Evolutionary conservation across 2,888 invertebrate species (phyloP).

Genomic region (Drosophila pegasa): DNA sequence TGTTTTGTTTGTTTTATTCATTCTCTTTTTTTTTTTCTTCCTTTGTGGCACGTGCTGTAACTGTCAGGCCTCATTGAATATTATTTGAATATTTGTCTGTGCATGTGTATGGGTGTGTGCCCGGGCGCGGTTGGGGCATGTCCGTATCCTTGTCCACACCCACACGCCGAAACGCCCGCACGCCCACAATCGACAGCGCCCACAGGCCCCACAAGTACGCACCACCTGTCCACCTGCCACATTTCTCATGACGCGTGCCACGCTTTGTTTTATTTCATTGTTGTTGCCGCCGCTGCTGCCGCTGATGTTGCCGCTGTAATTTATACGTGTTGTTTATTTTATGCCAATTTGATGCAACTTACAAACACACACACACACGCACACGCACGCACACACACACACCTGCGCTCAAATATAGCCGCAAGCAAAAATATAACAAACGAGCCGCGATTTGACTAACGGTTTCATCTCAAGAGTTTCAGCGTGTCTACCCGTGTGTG

Average conservation of each 20-base stretch:
- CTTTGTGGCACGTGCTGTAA: conserved; percentile 36
- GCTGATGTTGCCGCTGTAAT: conserved; percentile 55
- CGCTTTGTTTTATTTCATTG: conserved; percentile 43
- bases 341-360: conserved; percentile 78
- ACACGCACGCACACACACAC: conserved; percentile 5
- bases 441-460: conserved; percentile 53
- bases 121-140: neutral
- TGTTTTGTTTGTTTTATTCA: conserved; percentile 29
- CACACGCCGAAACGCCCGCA: conserved; percentile 14
- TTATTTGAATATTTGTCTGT: conserved; percentile 43
- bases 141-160: conserved; percentile 12
- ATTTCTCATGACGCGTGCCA: conserved; percentile 59
- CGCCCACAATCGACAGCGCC: conserved; percentile 1
- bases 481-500: neutral
- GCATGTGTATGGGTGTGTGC: neutral
- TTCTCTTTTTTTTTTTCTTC: conserved; percentile 21
- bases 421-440: conserved; percentile 44
- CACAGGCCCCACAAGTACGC: conserved; percentile 2
- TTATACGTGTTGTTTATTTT: conserved; percentile 78
- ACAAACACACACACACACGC: conserved; percentile 15
- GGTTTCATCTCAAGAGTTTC: conserved; percentile 18
- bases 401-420: conserved; percentile 20
- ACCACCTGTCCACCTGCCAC: conserved; percentile 55
- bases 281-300: conserved; percentile 27
- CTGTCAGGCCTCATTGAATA: conserved; percentile 50